Base-by-base conservation (phyloP, 2,888 invertebrate genomes). In the Dicyrtomina minuta region DNA sequence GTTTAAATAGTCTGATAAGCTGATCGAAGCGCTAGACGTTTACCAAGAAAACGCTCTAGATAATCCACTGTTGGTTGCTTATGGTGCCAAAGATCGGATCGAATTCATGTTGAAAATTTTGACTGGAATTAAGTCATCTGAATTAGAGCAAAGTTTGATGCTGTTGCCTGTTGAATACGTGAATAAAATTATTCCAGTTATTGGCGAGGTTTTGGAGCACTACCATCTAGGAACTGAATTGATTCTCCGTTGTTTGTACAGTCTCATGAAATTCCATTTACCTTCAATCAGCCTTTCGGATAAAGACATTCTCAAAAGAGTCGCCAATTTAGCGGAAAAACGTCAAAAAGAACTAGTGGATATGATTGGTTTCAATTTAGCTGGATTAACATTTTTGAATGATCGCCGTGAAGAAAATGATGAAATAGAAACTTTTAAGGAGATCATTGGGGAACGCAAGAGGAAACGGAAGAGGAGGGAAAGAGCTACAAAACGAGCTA, bases 1-100 rank as follows among this genome's bases (percentile, higher is more conserved):
- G n/a, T n/a, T n/a, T n/a, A n/a, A n/a, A n/a, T n/a, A 87, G 87
- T 93, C 96, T 33, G 98, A 98, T 81, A 88, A 90, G 64, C 88
- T 99, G 75, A 84, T 96, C 79, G 97, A 98, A 82, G 96, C 95
- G 76, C 82, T 99, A 66, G 91, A 92, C 69, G 85, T 93, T 62
- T 88, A 89, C 22, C 85, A 86, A 78, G 85, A 87, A 8, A 53
- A 72, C 27, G 60, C 70, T n/a, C 60, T 51, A 12, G 60, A 68
- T 6, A 73, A 75, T 66, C 87, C 91, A 0, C 82, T 97, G 60
- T 91, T 98, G 89, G 84, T 87, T 67, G 93, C 93, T 0, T 89
- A 89, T 80, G 87, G 88, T 81, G 90, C 88, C 41, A 83, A 85
- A 56, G 89, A 88, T 22, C 84, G 89, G 0, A 88, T 90, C 55